phyloP scores from a whole-genome alignment of 2,888 invertebrate genomes.

The Catocala sponsa region DNA sequence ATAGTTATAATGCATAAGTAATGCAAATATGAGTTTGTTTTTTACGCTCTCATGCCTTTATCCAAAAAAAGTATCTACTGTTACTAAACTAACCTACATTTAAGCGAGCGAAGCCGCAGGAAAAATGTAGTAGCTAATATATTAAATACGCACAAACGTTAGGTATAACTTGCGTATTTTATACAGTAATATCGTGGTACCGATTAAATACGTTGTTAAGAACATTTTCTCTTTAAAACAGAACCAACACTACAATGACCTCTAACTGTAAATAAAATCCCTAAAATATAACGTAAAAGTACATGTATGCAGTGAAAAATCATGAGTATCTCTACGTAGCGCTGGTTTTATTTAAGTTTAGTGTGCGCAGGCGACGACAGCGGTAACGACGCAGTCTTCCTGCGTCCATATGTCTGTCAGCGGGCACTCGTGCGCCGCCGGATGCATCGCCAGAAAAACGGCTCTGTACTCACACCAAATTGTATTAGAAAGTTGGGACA shows the following conservation, averaged over 20 bases:
- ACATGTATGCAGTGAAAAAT: constrained; percentile 60
- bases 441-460: constrained; percentile 73
- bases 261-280: constrained; percentile 16
- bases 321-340: constrained; percentile 46
- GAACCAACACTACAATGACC: constrained; percentile 4
- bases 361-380: constrained; percentile 75
- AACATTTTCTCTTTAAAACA: no score
- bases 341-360: constrained; percentile 68
- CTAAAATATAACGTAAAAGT: constrained; percentile 34
- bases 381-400: constrained; percentile 83
- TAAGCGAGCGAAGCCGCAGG: no score
- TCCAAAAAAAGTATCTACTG: no score
- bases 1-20: no score
- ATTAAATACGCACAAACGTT: no score
- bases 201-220: no score
- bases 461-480: constrained; percentile 43
- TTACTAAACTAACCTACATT: no score
- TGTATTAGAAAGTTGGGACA: constrained; percentile 41
- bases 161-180: no score
- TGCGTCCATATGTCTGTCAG: constrained; percentile 82
- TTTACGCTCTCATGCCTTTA: no score
- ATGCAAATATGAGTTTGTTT: no score
- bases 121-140: no score
- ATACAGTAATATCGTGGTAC: no score
- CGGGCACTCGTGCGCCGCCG: constrained; percentile 74